Conservation (phyloP, 2,113 vertebrate genomes). For the Potamarius usumacintae region DNA sequence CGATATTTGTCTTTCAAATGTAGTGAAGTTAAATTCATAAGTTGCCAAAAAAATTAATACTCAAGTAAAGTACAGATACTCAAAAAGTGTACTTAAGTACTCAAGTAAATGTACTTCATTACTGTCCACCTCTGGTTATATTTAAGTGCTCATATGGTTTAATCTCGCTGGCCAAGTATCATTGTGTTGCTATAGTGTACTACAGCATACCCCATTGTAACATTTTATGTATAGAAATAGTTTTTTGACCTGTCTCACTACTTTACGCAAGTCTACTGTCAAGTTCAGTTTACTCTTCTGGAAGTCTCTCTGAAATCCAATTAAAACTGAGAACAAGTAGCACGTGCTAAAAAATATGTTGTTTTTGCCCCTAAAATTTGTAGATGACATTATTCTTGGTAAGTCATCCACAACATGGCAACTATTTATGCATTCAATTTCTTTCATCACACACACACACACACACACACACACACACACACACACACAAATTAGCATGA, state of each 20-base stretch:
- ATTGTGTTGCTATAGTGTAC: background rate
- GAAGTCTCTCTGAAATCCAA: background rate
- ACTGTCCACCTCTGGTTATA: too few relatives aligned
- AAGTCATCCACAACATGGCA: background rate
- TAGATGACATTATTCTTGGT: background rate
- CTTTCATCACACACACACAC: background rate
- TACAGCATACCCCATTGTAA: background rate
- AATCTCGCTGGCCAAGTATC: background rate
- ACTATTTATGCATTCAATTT: background rate
- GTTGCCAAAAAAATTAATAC: too few relatives aligned
- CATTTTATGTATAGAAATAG: background rate
- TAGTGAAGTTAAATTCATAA: too few relatives aligned
- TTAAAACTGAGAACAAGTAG: background rate
- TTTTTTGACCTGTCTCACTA: background rate
- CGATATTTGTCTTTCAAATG: too few relatives aligned
- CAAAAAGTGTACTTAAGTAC: too few relatives aligned
- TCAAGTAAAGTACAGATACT: too few relatives aligned
- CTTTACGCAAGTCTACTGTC: background rate
- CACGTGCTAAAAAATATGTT: background rate
- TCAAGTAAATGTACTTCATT: too few relatives aligned
- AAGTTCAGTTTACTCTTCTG: background rate
- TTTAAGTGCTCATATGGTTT: background rate
- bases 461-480: background rate
- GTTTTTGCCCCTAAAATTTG: background rate
- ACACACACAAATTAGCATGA: background rate